Evolutionary conservation across 2,888 invertebrate species (phyloP).

Genomic region (Scrobipalpa costella): DNA sequence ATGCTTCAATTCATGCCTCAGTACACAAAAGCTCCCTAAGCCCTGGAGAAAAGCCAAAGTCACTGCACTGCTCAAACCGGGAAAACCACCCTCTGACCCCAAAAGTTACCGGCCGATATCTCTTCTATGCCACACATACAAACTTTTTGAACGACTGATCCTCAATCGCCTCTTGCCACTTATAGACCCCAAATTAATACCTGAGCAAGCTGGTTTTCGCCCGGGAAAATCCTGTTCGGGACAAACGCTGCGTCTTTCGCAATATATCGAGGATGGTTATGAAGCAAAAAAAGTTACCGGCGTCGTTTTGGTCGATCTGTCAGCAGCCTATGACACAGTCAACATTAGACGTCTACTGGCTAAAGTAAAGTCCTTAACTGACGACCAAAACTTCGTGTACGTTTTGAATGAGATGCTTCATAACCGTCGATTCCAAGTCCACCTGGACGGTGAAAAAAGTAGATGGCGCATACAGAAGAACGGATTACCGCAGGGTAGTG

Average conservation of each 20-base stretch:
- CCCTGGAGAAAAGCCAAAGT: constrained; percentile 1
- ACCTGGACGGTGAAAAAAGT: not conserved
- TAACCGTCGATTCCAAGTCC: not conserved
- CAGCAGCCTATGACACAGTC: not conserved
- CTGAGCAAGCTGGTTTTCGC: not conserved
- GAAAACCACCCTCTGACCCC: not conserved
- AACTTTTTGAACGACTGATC: not conserved
- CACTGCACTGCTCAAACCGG: not conserved
- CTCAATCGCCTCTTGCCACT: not conserved
- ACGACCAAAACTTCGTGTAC: not conserved
- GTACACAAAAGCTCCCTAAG: not conserved
- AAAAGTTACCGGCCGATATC: constrained; percentile 6
- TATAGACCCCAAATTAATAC: constrained; percentile 6
- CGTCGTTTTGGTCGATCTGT: not conserved
- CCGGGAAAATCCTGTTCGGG: not conserved
- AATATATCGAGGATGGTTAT: not conserved
- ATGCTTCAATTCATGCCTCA: not conserved
- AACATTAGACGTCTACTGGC: too few species aligned
- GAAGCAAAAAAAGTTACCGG: not conserved
- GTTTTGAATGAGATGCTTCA: not conserved
- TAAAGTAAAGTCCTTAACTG: not conserved
- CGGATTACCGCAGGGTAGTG: too few species aligned
- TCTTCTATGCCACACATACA: not conserved
- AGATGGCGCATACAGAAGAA: too few species aligned
- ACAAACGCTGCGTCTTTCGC: not conserved